Percentiles rank a stretch among this genome's conserved stretches.
These are phyloP conservation scores for Lerema accius DNA, from an alignment of 1,140 invertebrate species.

Conservation along the genomic window DNA sequence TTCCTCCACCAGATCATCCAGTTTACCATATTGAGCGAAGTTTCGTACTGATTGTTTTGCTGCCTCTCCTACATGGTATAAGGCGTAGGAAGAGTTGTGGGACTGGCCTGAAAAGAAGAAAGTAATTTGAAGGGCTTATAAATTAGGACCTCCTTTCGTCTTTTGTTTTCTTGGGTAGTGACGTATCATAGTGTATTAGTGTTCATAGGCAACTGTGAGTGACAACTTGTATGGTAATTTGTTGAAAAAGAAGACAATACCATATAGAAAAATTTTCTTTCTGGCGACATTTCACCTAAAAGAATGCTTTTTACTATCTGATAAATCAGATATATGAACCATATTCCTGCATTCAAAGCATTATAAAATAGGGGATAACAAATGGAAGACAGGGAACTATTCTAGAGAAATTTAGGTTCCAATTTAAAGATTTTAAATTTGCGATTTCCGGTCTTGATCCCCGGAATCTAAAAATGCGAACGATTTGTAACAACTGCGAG, in stretches of 20 bases:
- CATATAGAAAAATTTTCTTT: too few species aligned
- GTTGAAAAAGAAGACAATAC: too few species aligned
- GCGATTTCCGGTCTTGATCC: constrained; percentile 13
- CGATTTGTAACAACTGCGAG: constrained; percentile 15
- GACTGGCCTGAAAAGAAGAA: constrained; percentile 92
- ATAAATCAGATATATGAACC: neutral
- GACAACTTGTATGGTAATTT: too few species aligned
- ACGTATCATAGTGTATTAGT: too few species aligned
- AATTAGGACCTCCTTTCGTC: too few species aligned
- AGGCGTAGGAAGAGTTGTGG: constrained; percentile 89
- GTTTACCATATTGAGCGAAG: constrained; percentile 91
- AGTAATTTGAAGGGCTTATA: neutral
- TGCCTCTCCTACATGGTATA: constrained; percentile 90
- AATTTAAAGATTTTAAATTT: constrained; percentile 26
- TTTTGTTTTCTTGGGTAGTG: too few species aligned
- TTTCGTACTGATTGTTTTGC: constrained; percentile 88
- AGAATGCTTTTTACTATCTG: neutral
- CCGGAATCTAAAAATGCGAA: constrained; percentile 12
- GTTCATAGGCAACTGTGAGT: too few species aligned
- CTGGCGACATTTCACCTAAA: too few species aligned
- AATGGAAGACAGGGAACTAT: neutral
- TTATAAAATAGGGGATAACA: neutral
- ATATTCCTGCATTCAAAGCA: neutral
- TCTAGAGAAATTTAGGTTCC: constrained; percentile 11
- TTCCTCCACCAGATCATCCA: constrained; percentile 87